Conservation (phyloP, 2,888 invertebrate species). For the Schrankia costaestrigalis region DNA sequence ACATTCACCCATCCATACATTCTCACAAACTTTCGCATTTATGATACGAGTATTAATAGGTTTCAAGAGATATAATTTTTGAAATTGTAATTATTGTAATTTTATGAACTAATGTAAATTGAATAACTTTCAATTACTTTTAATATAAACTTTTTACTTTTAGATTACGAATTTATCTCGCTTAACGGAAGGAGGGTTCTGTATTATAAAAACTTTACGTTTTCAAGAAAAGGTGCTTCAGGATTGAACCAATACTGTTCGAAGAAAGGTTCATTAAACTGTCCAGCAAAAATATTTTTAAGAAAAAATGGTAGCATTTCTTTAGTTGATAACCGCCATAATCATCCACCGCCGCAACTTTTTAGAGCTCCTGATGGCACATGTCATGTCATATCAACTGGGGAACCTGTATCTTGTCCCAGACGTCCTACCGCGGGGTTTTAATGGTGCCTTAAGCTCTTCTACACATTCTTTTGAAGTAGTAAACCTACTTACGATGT, state of each 20-base stretch:
- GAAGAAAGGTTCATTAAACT: constrained; percentile 5
- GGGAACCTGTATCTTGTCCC: too few species aligned
- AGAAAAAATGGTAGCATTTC: constrained; percentile 1
- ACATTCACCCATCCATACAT: too few species aligned
- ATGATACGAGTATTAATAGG: too few species aligned
- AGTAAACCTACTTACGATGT: too few species aligned
- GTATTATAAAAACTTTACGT: constrained; percentile 4
- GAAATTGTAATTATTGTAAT: too few species aligned
- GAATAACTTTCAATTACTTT: not conserved
- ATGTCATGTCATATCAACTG: too few species aligned
- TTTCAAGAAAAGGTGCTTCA: constrained; percentile 6
- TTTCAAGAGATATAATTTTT: too few species aligned
- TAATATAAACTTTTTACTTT: not conserved
- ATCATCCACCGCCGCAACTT: constrained; percentile 17
- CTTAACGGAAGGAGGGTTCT: constrained; percentile 4
- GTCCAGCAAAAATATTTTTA: constrained; percentile 2
- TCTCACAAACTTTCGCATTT: too few species aligned
- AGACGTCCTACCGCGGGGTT: too few species aligned
- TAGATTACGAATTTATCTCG: constrained; percentile 2
- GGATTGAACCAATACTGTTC: constrained; percentile 33
- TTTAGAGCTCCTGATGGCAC: constrained; percentile 5
- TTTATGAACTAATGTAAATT: not conserved
- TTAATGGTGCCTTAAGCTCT: too few species aligned
- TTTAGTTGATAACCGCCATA: constrained; percentile 2
- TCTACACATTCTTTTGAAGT: too few species aligned